Evolutionary conservation across 2,797 vertebrate genomes (phyloP), one percentile per base, ranked within the genome.

Genomic region (Danio aesculapii): DNA sequence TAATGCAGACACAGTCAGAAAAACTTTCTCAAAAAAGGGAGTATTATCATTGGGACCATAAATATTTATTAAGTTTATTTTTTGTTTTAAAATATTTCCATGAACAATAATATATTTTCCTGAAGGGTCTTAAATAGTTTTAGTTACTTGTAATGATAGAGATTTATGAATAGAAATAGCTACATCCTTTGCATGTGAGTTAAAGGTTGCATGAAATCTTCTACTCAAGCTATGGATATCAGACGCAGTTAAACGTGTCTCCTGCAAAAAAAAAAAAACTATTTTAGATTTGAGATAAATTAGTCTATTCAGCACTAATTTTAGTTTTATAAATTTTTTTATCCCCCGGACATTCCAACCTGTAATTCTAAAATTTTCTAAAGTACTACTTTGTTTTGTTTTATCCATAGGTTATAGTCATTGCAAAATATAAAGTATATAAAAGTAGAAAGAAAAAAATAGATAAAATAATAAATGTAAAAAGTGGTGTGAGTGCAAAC

Each of bases 1-100:
- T 30, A 30, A n/a, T n/a, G 1, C 1, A 30, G 30, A 30, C 1
- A 30, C 30, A 30, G 30, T 30, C 30, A 30, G 30, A 30, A 30
- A 30, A 3, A 30, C 30, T 30, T 30, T 30, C 30, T 30, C 30
- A 30, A 30, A 30, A n/a, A 30, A 30, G 30, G 30, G 81, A 14
- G 12, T 46, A 9, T 73, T 59, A 12, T 83, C 49, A 59, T 83
- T 83, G 41, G 75, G 76, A 2, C 62, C 70, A 68, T 79, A 75
- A 5, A 50, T 52, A 64, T 49, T 75, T 11, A 76, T 50, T 14
- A 72, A 30, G 3, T 30, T 30, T 30, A 30, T 30, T 30, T 30
- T 30, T 30, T 30, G 30, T 30, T 30, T 30, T 30, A 30, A 30
- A 30, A 30, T 30, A 30, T 30, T 30, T 30, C 3, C 30, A 1